A percentile compares a stretch with the other conserved stretches of the same genome.
phyloP scores from a whole-genome alignment of 2,797 vertebrate genomes.

The Lophius americanus region DNA sequence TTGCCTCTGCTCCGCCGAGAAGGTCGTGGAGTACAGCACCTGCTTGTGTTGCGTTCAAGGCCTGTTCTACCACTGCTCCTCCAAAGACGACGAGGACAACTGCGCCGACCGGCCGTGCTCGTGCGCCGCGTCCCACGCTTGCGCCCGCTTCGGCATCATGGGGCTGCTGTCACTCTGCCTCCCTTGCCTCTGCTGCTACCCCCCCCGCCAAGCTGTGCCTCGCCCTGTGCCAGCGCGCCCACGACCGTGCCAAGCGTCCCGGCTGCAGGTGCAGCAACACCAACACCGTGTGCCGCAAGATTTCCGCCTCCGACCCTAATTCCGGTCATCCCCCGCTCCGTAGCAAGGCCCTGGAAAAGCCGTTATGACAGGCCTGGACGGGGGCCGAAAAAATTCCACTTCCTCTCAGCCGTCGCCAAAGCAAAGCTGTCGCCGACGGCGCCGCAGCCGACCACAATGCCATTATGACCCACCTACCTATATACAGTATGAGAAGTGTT shows the following conservation, averaged over 20 bases:
- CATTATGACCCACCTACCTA: conserved; percentile 44
- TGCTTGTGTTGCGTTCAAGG: conserved; percentile 96
- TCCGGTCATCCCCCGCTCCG: conserved; percentile 79
- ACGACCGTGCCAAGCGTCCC: conserved; percentile 88
- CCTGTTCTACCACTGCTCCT: conserved; percentile 97
- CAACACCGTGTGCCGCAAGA: conserved; percentile 97
- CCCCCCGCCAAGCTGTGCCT: conserved; percentile 94
- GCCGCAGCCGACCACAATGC: conserved; percentile 43
- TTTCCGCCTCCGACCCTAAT: conserved; percentile 84
- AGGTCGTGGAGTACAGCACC: conserved; percentile 90
- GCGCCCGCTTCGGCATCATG: conserved; percentile 93
- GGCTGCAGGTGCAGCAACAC: conserved; percentile 97
- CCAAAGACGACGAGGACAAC: conserved; percentile 92
- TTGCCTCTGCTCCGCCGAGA: conserved; percentile 94
- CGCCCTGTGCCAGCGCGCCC: conserved; percentile 90
- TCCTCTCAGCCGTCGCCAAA: conserved; percentile 50
- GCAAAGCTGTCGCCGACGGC: conserved; percentile 41
- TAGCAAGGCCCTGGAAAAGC: conserved; percentile 92
- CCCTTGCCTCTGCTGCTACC: conserved; percentile 99
- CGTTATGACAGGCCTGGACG: conserved; percentile 86
- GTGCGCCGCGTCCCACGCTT: conserved; percentile 86
- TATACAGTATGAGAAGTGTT: conserved; percentile 41
- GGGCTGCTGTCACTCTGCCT: conserved; percentile 89
- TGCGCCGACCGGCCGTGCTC: conserved; percentile 96
- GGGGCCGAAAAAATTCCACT: conserved; percentile 8